Base-by-base conservation (phyloP, 2,113 vertebrate genomes). In the Poeciliopsis occidentalis region DNA sequence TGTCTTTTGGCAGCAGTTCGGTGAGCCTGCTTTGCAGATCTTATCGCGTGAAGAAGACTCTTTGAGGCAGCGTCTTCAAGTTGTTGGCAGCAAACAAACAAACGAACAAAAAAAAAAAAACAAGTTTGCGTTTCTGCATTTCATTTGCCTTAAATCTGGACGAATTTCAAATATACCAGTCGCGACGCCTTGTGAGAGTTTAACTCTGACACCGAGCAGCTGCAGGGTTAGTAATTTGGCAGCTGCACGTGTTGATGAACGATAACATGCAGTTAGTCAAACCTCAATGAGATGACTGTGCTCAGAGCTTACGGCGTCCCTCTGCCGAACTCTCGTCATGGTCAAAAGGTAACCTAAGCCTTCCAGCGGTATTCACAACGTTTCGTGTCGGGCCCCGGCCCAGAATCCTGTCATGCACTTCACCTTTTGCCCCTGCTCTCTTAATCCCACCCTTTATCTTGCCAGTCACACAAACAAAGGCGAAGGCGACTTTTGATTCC, bases 1-100 rank as follows among this genome's bases (percentile, higher is more conserved):
- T 30, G 19, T 57, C 30, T 30, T 17, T 34, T 32, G 13, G 30
- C 54, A 32, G 60, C 22, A 31, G 37, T 19, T 68, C 44, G 37
- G 39, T 73, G 30, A 47, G 64, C 8, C 10, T 68, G 24, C 24
- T 8, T 19, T 37, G 2, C 76, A 74, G 37, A 73, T 69, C 67
- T 0, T n/a, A 63, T 82, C 41, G 22, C 37, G 5, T 61, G 22
- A 61, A 30, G 10, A 39, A 1, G 12, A 31, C 29, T 60, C 62
- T 67, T 41, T 68, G 39, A 72, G 61, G 24, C 17, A 0, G 11
- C 12, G 61, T n/a, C 19, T 71, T 57, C 26, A 4, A 51, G 27
- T 37, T 63, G 51, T 44, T 44, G 63, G 62, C 29, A 27, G 37
- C 13, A 62, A 60, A 4, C 30, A 60, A 60, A 66, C 39, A 11